phyloP scores from a whole-genome alignment of 2,888 invertebrate species.

The Parnassius apollo region DNA sequence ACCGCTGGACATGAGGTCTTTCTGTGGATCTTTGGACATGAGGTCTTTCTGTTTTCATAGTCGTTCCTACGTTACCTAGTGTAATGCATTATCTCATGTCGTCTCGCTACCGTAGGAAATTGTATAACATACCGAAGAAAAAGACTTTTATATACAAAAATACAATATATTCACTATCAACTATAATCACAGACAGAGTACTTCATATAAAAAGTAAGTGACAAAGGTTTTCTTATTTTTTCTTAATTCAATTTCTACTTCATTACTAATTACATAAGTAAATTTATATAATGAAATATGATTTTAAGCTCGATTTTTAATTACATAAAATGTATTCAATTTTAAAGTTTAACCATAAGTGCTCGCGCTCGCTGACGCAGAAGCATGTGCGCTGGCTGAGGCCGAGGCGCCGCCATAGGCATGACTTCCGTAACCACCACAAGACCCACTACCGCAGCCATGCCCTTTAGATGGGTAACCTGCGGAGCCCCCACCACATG shows the following conservation, averaged over 20 bases:
- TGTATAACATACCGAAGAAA: background rate
- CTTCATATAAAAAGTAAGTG: background rate
- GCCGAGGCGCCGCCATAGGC: constrained; percentile 45
- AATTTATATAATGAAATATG: too few relatives aligned
- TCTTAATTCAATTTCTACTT: background rate
- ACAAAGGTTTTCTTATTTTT: background rate
- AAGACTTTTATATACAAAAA: background rate
- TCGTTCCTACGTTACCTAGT: too few relatives aligned
- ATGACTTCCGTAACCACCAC: constrained; percentile 42
- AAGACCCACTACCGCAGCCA: constrained; percentile 26
- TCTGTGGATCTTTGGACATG: too few relatives aligned
- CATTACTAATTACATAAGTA: too few relatives aligned
- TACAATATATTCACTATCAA: constrained; percentile 14
- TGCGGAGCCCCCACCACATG: constrained; percentile 27
- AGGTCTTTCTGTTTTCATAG: too few relatives aligned
- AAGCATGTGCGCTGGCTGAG: constrained; percentile 57
- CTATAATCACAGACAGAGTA: constrained; percentile 19
- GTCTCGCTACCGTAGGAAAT: too few relatives aligned
- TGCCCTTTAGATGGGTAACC: constrained; percentile 26
- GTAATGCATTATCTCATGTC: too few relatives aligned
- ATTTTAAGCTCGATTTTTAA: too few relatives aligned
- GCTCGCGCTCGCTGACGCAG: constrained; percentile 52
- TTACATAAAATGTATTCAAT: too few relatives aligned
- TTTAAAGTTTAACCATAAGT: constrained; percentile 45
- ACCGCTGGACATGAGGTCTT: too few relatives aligned